phyloP scores from a whole-genome alignment of 2,113 vertebrate genomes.

The Leptobrachium ailaonicum region DNA sequence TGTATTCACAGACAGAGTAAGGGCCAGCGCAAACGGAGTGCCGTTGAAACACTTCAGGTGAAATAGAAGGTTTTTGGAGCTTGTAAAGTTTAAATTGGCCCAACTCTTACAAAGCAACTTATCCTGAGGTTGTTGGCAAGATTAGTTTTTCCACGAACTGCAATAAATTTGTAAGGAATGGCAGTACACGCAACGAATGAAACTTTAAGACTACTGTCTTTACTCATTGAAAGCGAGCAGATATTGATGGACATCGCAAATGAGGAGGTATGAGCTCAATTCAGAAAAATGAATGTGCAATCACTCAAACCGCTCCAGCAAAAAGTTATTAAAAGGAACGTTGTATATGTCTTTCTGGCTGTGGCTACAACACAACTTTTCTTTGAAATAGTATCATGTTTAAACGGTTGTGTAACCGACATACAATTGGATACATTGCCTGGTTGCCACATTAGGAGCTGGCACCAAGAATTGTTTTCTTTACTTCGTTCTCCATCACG shows the following conservation, averaged over 20 bases:
- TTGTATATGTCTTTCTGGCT: too few relatives aligned
- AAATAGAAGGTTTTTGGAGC: background rate
- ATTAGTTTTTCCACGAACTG: constrained; percentile 23
- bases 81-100: constrained; percentile 5
- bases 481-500: background rate
- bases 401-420: background rate
- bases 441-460: constrained; percentile 20
- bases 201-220: constrained; percentile 8
- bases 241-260: background rate
- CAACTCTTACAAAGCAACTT: constrained; percentile 4
- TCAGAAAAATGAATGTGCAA: too few relatives aligned
- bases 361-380: background rate
- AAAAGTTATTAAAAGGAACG: too few relatives aligned
- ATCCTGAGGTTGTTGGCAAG: constrained; percentile 12
- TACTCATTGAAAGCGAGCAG: background rate
- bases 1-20: too few relatives aligned
- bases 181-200: background rate
- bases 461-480: background rate
- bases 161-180: constrained; percentile 17
- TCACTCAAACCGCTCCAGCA: too few relatives aligned
- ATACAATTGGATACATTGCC: background rate
- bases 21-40: too few relatives aligned
- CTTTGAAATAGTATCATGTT: background rate
- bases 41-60: background rate
- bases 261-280: background rate